Evolutionary conservation across 2,797 vertebrate species (phyloP).

Genomic region (Danio albolineatus): DNA sequence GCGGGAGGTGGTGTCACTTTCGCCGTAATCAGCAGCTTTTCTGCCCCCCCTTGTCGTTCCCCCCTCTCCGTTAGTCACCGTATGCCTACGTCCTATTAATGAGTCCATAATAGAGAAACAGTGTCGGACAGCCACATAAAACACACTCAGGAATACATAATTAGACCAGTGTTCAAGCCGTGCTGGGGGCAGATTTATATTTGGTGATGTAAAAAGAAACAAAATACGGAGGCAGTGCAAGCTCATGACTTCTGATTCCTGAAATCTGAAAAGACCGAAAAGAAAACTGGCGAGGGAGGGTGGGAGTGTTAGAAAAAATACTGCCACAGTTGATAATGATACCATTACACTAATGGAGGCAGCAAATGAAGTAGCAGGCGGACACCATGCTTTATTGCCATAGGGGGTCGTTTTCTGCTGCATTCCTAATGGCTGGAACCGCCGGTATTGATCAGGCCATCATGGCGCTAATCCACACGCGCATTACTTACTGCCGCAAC

Average conservation of each 20-base stretch:
- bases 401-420: conserved; percentile 95
- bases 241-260: conserved; percentile 79
- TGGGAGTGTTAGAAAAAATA: conserved; percentile 78
- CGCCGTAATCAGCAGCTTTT: conserved; percentile 87
- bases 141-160: conserved; percentile 79
- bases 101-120: conserved; percentile 91
- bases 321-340: conserved; percentile 95
- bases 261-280: conserved; percentile 73
- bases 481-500: conserved; percentile 92
- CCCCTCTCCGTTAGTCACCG: conserved; percentile 77
- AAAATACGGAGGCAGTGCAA: conserved; percentile 53
- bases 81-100: conserved; percentile 86
- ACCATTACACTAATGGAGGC: conserved; percentile 98
- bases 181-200: conserved; percentile 77
- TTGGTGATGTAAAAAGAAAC: conserved; percentile 63
- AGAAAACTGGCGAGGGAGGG: conserved; percentile 52
- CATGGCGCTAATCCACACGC: conserved; percentile 96
- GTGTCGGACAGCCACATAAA: conserved; percentile 83
- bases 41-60: conserved; percentile 71
- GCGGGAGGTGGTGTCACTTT: conserved; percentile 82
- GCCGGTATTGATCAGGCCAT: conserved; percentile 98
- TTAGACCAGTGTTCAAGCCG: conserved; percentile 70
- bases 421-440: conserved; percentile 93
- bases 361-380: conserved; percentile 97
- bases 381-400: conserved; percentile 96